A percentile compares a stretch with the other conserved stretches of the same genome.
Conservation (phyloP, 2,797 vertebrate genomes). For the Coreius guichenoti region DNA sequence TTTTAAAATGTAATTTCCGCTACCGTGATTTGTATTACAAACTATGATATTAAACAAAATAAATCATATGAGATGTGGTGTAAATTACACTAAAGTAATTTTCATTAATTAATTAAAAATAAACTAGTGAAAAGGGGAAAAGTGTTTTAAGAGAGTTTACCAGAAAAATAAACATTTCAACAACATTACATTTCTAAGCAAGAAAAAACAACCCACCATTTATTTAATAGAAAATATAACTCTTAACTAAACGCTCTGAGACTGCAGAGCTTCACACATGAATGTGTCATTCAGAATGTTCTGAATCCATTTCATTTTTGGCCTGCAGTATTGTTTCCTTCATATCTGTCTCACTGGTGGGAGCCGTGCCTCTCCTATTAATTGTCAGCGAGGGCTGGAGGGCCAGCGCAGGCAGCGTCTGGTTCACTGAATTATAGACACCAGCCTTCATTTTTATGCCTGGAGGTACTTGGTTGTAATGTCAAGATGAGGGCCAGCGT, state of each 20-base stretch:
- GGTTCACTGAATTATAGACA: constrained; percentile 58
- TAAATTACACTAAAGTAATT: not conserved
- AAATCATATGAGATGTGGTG: not conserved
- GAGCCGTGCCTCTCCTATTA: constrained; percentile 40
- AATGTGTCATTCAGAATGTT: constrained; percentile 19
- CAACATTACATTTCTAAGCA: not conserved
- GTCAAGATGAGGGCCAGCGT: constrained; percentile 41
- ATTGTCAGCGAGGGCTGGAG: constrained; percentile 44
- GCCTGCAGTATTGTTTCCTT: constrained; percentile 45
- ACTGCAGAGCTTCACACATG: not conserved
- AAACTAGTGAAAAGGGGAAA: not conserved
- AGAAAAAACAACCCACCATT: not conserved
- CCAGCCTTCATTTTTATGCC: constrained; percentile 52
- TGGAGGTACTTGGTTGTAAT: constrained; percentile 36
- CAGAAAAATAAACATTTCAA: not conserved
- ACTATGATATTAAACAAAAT: not conserved
- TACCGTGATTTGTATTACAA: not conserved
- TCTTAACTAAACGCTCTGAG: not conserved
- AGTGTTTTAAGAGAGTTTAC: not conserved
- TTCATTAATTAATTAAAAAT: not conserved
- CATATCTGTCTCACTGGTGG: constrained; percentile 35
- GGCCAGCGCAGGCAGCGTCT: constrained; percentile 28
- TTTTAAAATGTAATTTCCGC: not conserved
- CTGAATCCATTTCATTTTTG: constrained; percentile 41
- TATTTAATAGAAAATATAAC: not conserved